phyloP scores from a whole-genome alignment of 2,797 vertebrate genomes.

The Todus mexicanus region DNA sequence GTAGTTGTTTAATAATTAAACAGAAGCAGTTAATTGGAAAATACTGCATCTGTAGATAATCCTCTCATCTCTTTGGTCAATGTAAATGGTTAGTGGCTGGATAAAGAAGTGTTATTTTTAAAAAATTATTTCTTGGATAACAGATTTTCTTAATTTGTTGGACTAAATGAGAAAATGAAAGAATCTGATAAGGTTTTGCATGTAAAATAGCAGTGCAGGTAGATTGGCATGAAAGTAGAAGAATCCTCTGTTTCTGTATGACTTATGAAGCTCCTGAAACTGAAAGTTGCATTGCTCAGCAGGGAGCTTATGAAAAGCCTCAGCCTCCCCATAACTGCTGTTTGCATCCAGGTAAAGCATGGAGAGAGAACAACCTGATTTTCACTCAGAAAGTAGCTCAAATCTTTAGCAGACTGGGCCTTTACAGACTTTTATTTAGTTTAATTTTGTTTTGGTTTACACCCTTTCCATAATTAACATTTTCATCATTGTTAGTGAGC shows the following conservation, averaged over 20 bases:
- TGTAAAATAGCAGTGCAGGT: not conserved
- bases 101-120: not conserved
- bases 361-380: not conserved
- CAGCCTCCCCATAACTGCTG: not conserved
- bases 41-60: not conserved
- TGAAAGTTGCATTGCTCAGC: not conserved
- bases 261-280: not conserved
- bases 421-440: not conserved
- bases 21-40: constrained; percentile 25
- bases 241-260: not conserved
- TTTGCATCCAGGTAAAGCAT: not conserved
- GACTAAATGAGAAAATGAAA: not conserved
- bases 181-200: not conserved
- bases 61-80: not conserved
- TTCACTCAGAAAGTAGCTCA: not conserved
- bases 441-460: not conserved
- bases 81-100: not conserved
- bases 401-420: not conserved
- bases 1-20: constrained; percentile 40
- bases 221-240: not conserved
- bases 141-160: not conserved
- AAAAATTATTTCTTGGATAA: not conserved
- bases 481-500: not conserved
- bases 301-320: not conserved
- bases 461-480: not conserved